Percentiles rank a stretch among this genome's conserved stretches.
phyloP scores from a whole-genome alignment of 2,113 vertebrate species.

The Pseudolaguvia tuberculata region DNA sequence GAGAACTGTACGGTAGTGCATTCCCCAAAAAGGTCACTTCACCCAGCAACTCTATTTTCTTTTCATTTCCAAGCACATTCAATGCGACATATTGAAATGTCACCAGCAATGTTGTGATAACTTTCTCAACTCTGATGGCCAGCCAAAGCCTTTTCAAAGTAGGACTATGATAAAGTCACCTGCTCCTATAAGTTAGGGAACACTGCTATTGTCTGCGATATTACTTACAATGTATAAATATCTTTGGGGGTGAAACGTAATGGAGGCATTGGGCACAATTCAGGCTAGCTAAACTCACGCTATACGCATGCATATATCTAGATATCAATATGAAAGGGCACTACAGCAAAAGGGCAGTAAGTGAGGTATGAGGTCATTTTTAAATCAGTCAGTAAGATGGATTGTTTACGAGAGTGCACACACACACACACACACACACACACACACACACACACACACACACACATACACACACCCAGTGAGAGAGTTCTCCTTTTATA shows the following conservation, averaged over 20 bases:
- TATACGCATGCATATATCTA: not conserved
- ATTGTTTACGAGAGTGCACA: not conserved
- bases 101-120: constrained; percentile 20
- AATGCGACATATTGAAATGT: constrained; percentile 15
- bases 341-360: too few relatives aligned
- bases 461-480: too few relatives aligned
- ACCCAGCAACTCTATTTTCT: constrained; percentile 10
- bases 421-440: too few relatives aligned
- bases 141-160: not conserved
- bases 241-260: not conserved
- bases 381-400: not conserved
- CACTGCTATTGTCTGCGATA: not conserved
- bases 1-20: not conserved
- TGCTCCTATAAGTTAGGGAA: not conserved
- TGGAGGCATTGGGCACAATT: not conserved
- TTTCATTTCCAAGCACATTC: constrained; percentile 16
- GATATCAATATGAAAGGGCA: too few relatives aligned
- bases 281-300: not conserved
- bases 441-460: too few relatives aligned
- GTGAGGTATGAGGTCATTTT: not conserved
- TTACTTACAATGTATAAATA: not conserved
- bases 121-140: not conserved
- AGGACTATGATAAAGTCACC: not conserved
- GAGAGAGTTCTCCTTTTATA: not conserved
- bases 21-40: constrained; percentile 35